Evolutionary conservation across 2,888 invertebrate genomes (phyloP).

Genomic region (Tetramorium bicarinatum): DNA sequence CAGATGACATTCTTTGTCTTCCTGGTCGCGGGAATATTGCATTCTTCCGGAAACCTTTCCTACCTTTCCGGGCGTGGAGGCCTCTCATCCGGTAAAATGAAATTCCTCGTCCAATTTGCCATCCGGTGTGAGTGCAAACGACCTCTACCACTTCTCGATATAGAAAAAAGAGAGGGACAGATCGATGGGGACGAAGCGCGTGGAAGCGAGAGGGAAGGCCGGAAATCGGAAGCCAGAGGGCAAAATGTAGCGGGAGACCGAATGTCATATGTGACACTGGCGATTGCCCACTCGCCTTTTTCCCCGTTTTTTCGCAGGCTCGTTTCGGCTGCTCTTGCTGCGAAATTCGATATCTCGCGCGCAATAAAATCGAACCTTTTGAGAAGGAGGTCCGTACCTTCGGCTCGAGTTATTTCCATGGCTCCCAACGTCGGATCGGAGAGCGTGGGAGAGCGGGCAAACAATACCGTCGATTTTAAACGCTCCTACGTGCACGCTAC

Average conservation of each 20-base stretch:
- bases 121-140: slow-evolving; percentile 68
- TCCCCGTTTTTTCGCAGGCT: slow-evolving; percentile 26
- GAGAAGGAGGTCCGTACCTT: slow-evolving; percentile 60
- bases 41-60: slow-evolving; percentile 77
- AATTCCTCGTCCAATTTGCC: slow-evolving; percentile 80
- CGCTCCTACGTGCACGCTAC: slow-evolving; percentile 42
- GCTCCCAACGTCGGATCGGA: slow-evolving; percentile 42
- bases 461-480: slow-evolving; percentile 59
- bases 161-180: slow-evolving; percentile 41
- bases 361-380: slow-evolving; percentile 68
- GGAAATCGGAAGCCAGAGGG: slow-evolving; percentile 48
- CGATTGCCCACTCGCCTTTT: slow-evolving; percentile 33
- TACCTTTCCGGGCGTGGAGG: slow-evolving; percentile 64
- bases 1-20: slow-evolving; percentile 79
- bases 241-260: slow-evolving; percentile 51
- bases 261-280: slow-evolving; percentile 52
- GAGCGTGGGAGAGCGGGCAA: slow-evolving; percentile 58
- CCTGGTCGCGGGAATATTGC: slow-evolving; percentile 75
- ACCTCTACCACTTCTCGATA: slow-evolving; percentile 43
- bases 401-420: slow-evolving; percentile 59
- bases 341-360: slow-evolving; percentile 67
- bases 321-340: slow-evolving; percentile 35
- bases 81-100: slow-evolving; percentile 78
- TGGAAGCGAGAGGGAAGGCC: slow-evolving; percentile 15
- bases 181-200: neutral